A percentile compares a stretch with the other conserved stretches of the same genome.
phyloP scores from a whole-genome alignment of 1,140 invertebrate genomes.

The Polypedilum pembai region DNA sequence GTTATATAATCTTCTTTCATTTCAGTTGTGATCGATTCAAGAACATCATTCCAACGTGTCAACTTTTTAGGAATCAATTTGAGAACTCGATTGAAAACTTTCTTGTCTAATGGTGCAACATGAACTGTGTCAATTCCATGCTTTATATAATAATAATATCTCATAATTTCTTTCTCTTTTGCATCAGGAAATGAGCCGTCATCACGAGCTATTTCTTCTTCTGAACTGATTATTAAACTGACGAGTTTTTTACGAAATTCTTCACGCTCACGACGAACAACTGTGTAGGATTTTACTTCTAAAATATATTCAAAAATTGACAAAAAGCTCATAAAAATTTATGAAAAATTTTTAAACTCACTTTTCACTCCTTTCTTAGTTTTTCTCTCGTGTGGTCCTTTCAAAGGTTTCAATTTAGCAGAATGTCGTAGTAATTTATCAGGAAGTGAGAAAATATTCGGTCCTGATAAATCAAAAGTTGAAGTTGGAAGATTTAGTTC shows the following conservation, averaged over 20 bases:
- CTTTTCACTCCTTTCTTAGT: slow-evolving; percentile 30
- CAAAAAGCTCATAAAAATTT: slow-evolving; percentile 31
- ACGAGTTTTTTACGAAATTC: slow-evolving; percentile 73
- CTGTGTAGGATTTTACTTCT: slow-evolving; percentile 55
- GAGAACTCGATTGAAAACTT: slow-evolving; percentile 50
- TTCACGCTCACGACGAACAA: slow-evolving; percentile 65
- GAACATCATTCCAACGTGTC: slow-evolving; percentile 51
- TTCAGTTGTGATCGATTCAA: slow-evolving; percentile 53
- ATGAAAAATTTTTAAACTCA: slow-evolving; percentile 12
- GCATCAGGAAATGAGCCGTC: slow-evolving; percentile 47
- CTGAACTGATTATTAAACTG: slow-evolving; percentile 55
- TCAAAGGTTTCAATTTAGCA: slow-evolving; percentile 30
- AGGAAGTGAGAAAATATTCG: slow-evolving; percentile 33
- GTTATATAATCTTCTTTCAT: slow-evolving; percentile 71
- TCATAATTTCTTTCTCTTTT: slow-evolving; percentile 60
- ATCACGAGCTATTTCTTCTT: slow-evolving; percentile 43
- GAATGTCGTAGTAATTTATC: slow-evolving; percentile 36
- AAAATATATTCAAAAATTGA: too few species aligned
- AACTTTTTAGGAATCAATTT: slow-evolving; percentile 47
- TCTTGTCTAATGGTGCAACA: slow-evolving; percentile 66
- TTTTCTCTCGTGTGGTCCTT: slow-evolving; percentile 30
- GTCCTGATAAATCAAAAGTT: slow-evolving; percentile 34
- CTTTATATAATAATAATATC: slow-evolving; percentile 85
- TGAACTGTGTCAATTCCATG: slow-evolving; percentile 81
- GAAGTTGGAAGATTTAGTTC: slow-evolving; percentile 42